Conservation (phyloP, 2,113 vertebrate species). For the Sclerurus mexicanus region DNA sequence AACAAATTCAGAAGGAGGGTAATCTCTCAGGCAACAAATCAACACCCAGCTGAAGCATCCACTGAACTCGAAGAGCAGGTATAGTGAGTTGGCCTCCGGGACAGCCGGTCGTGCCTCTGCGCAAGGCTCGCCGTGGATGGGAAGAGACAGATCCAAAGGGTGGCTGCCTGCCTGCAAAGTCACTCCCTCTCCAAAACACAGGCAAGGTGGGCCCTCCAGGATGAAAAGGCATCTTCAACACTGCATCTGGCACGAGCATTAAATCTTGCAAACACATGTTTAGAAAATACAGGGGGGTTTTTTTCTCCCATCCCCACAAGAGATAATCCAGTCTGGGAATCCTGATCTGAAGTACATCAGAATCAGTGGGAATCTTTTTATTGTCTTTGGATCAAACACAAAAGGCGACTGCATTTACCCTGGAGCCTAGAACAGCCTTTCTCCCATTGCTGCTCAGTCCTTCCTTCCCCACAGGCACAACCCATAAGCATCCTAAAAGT, state of each 20-base stretch:
- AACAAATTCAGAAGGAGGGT: constrained; percentile 42
- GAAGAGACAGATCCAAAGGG: neutral
- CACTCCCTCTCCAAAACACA: rapidly evolving
- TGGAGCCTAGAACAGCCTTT: constrained; percentile 16
- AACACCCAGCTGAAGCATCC: constrained; percentile 60
- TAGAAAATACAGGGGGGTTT: too few relatives aligned
- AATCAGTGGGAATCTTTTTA: constrained; percentile 1
- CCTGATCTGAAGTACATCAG: neutral
- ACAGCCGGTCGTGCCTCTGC: neutral
- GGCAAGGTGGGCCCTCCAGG: neutral
- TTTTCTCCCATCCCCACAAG: neutral
- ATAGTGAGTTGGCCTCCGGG: neutral
- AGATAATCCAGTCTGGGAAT: neutral
- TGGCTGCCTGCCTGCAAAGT: neutral
- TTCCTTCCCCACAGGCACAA: constrained; percentile 34
- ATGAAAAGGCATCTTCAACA: neutral
- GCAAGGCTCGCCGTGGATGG: neutral
- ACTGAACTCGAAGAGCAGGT: constrained; percentile 58
- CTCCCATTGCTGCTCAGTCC: neutral
- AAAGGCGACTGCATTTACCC: neutral
- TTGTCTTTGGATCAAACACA: neutral
- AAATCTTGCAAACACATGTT: neutral
- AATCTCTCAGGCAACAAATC: constrained; percentile 51
- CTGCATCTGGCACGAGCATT: neutral
- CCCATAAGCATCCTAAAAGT: neutral